Conservation (phyloP, 2,888 invertebrate species). For the Ormyrus labotus region DNA sequence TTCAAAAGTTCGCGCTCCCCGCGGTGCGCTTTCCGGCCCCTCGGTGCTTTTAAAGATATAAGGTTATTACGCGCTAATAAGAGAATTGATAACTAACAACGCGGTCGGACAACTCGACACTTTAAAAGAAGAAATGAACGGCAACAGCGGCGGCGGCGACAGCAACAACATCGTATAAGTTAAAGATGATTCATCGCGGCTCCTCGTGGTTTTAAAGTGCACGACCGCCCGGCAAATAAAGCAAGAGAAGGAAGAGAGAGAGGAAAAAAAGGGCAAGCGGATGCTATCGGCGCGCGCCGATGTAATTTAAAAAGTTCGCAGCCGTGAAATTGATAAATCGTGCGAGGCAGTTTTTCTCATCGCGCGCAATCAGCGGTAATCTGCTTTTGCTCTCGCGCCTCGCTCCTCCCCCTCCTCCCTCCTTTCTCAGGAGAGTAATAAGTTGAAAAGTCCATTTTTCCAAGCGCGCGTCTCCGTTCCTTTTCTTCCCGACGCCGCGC, state of each 20-base stretch:
- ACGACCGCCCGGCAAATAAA: no score
- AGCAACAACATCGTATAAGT: no score
- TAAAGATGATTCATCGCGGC: conserved; percentile 7
- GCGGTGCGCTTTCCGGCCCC: not conserved
- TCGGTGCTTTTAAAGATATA: not conserved
- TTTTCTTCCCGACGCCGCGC: not conserved
- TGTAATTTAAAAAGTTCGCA: conserved; percentile 71
- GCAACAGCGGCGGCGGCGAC: no score
- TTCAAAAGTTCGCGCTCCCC: conserved; percentile 1
- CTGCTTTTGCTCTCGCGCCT: conserved; percentile 58
- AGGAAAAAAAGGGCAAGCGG: not conserved
- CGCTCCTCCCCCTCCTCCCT: no score
- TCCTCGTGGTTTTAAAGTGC: not conserved
- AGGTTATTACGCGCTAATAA: conserved; percentile 18
- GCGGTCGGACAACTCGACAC: not conserved
- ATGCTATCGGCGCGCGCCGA: conserved; percentile 53
- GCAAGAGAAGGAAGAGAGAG: not conserved
- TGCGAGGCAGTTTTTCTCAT: conserved; percentile 57
- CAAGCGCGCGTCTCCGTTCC: not conserved
- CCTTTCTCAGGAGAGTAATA: conserved; percentile 57
- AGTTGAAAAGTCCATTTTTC: conserved; percentile 66
- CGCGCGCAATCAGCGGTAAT: conserved; percentile 65
- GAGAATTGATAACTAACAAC: conserved; percentile 7
- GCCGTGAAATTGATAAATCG: conserved; percentile 72
- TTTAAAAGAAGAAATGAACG: not conserved